phyloP scores from a whole-genome alignment of 2,113 vertebrate species.

The Rattus rattus region DNA sequence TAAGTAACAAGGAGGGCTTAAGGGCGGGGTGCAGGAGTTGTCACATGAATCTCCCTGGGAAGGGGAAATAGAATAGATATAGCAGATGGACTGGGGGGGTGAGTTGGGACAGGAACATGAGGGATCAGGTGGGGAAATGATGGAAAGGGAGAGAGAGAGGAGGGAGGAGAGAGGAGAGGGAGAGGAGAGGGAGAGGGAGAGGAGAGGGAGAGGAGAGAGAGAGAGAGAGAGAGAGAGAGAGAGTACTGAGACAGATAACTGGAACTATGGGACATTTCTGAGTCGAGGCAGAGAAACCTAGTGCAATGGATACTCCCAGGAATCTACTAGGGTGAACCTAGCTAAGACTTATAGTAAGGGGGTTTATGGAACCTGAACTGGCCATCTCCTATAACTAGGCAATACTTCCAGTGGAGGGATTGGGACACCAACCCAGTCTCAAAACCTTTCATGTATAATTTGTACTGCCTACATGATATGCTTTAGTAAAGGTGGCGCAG shows the following conservation, averaged over 20 bases:
- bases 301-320: neutral
- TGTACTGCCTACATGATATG: neutral
- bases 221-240: neutral
- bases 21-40: accelerated
- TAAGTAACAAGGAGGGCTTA: neutral
- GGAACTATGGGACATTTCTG: neutral
- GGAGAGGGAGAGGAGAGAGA: no score
- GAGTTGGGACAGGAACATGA: neutral
- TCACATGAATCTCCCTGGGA: neutral
- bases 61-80: neutral
- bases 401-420: neutral
- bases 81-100: neutral
- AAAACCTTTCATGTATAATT: neutral
- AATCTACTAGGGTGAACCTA: neutral
- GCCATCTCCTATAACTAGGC: neutral
- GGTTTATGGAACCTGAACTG: neutral
- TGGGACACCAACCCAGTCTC: neutral
- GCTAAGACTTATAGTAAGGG: neutral
- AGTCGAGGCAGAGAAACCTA: neutral
- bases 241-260: neutral
- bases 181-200: no score
- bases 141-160: neutral
- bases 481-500: neutral
- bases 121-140: neutral
- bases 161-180: no score